Percentiles rank a stretch among this genome's conserved stretches.
These are phyloP conservation scores for Atherinosoma microstoma DNA, from an alignment of 2,797 vertebrate species.

Conservation along the genomic window DNA sequence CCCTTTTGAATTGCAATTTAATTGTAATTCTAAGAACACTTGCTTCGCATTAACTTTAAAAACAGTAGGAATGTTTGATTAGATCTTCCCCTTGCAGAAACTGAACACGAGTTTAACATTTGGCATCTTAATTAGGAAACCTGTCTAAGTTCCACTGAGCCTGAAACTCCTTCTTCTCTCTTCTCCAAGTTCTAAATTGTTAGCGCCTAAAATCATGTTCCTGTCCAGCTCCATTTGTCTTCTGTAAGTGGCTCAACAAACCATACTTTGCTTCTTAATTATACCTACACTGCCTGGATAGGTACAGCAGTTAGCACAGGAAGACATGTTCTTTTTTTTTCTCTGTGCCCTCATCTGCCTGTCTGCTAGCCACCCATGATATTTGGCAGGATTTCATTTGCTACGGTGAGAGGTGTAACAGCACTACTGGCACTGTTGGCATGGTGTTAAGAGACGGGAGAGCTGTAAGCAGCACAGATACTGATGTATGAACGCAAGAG, in stretches of 20 bases:
- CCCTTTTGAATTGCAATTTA: not conserved
- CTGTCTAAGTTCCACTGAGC: constrained; percentile 25
- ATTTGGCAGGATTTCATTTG: constrained; percentile 72
- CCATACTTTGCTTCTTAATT: constrained; percentile 62
- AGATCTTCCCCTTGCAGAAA: constrained; percentile 19
- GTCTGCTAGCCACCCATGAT: constrained; percentile 64
- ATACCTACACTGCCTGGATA: constrained; percentile 60
- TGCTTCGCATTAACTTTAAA: constrained; percentile 5
- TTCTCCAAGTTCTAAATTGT: constrained; percentile 52
- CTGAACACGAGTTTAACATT: constrained; percentile 39
- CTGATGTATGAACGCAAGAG: constrained; percentile 55
- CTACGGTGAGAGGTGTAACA: constrained; percentile 50
- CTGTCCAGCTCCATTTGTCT: constrained; percentile 72
- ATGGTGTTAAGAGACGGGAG: constrained; percentile 47
- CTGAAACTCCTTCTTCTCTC: constrained; percentile 31
- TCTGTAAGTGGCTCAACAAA: constrained; percentile 66
- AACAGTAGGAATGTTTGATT: constrained; percentile 4
- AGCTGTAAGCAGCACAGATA: constrained; percentile 67
- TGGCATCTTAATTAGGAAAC: constrained; percentile 51
- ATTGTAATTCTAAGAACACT: not conserved
- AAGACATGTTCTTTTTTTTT: constrained; percentile 70
- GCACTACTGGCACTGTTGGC: constrained; percentile 52
- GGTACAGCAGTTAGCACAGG: constrained; percentile 65
- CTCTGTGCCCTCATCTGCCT: constrained; percentile 56
- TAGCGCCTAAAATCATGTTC: constrained; percentile 65